phyloP scores from a whole-genome alignment of 2,888 invertebrate species.

The Monopis laevigella region DNA sequence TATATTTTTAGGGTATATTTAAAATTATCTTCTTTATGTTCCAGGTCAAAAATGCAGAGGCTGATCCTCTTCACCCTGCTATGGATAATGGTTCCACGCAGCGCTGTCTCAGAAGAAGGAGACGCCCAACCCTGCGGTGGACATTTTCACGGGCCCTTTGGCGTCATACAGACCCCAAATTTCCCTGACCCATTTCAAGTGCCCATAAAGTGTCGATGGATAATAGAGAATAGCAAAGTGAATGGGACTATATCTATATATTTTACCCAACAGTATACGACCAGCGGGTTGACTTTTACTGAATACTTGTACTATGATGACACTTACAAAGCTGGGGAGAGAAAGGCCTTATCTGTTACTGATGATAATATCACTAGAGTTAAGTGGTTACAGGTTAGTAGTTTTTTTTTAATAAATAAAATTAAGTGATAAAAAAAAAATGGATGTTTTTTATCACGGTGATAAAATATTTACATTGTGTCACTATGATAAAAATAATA shows the following conservation, averaged over 20 bases:
- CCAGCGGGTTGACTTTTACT: constrained; percentile 78
- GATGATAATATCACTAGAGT: constrained; percentile 78
- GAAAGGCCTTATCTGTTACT: constrained; percentile 73
- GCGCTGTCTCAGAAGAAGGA: constrained; percentile 32
- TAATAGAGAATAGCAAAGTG: constrained; percentile 80
- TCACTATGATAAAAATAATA: too few species aligned
- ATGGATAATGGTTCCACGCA: constrained; percentile 30
- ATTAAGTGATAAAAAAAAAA: too few species aligned
- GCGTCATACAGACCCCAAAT: constrained; percentile 83
- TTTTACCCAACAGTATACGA: constrained; percentile 87
- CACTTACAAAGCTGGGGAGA: constrained; percentile 72
- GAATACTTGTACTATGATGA: constrained; percentile 81
- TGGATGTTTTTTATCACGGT: too few species aligned
- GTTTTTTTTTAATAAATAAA: too few species aligned
- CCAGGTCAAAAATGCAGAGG: constrained; percentile 41
- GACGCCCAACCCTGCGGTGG: constrained; percentile 72
- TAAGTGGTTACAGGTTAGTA: constrained; percentile 61
- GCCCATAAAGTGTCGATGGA: constrained; percentile 88
- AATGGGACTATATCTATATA: constrained; percentile 85
- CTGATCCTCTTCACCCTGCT: constrained; percentile 42
- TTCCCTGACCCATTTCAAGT: constrained; percentile 84
- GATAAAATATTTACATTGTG: too few species aligned
- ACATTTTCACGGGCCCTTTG: constrained; percentile 70
- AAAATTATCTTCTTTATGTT: constrained; percentile 26
- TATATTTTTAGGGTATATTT: too few species aligned